Conservation (phyloP, 2,113 vertebrate species). For the Brachyhypopomus gauderio region DNA sequence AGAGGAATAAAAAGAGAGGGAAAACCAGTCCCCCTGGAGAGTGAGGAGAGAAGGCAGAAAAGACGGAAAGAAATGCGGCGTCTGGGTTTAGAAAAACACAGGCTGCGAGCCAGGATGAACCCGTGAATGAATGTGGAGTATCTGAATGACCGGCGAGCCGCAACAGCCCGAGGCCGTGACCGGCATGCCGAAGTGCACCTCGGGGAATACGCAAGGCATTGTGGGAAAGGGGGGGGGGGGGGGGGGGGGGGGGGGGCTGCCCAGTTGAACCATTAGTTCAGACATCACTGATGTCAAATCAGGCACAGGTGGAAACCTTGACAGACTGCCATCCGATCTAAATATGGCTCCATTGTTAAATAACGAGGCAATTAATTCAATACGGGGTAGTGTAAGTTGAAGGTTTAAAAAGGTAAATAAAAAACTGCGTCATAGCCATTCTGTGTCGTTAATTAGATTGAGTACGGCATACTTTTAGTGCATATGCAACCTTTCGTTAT, state of each 20-base stretch:
- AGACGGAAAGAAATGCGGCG: neutral
- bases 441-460: neutral
- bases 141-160: slow-evolving; percentile 1
- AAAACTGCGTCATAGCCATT: neutral
- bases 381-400: neutral
- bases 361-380: neutral
- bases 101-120: neutral
- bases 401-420: neutral
- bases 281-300: neutral
- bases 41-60: neutral
- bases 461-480: neutral
- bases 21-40: slow-evolving; percentile 18
- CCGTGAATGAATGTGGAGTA: neutral
- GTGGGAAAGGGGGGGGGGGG: neutral
- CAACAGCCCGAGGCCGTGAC: neutral
- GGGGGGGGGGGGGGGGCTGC: neutral
- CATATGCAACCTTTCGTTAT: neutral
- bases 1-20: neutral
- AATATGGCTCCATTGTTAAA: neutral
- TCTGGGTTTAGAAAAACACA: neutral
- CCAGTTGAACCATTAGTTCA: neutral
- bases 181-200: too few relatives aligned
- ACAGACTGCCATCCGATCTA: neutral
- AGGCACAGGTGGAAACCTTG: neutral
- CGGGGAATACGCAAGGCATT: neutral